Base-by-base conservation (phyloP, 2,797 vertebrate genomes). In the Borostomias antarcticus region DNA sequence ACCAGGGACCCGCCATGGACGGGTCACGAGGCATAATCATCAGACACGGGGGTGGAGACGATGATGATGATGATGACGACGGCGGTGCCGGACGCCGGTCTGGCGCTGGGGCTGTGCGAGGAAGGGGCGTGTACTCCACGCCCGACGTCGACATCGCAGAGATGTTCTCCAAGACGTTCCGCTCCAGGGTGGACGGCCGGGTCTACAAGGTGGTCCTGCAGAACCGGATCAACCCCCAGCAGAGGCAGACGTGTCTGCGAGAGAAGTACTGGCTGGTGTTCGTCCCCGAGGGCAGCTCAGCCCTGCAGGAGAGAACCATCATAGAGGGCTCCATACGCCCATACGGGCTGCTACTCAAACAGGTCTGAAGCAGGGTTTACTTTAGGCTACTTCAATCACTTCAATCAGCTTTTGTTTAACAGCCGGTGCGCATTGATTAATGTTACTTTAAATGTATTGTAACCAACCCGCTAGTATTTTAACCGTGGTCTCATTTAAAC, bases 201-300 rank as follows among this genome's bases (percentile, higher is more conserved):
- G 82, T 0, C 0, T 91, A 90, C 80, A 76, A 84, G 35, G 89
- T 89, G 54, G 37, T 88, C 15, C 84, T 91, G 4, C 88, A 90
- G 84, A 91, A 90, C 80, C 82, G 88, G 32, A 89, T 90, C 76
- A 87, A 88, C 76, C 83, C 83, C 0, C 0, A 19, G 6, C 51
- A 58, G 13, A 66, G 79, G 62, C 2, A 0, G 1, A 5, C 11
- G 33, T 87, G 81, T 8, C 70, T 80, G 72, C 69, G 83, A 8
- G 66, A 80, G 0, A 33, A 61, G 1, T 5, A 80, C 2, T 91
- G 89, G 87, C 3, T 90, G 60, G 77, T 91, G 4, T 75, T 78
- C 53, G 5, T 90, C 58, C 86, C 86, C 0, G 40, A 84, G 0
- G 68, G 52, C 9, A 2, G 0, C 43, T 80, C 0, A 15, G 25